Evolutionary conservation across 92 coral and sea anemone genomes (phyloP), one percentile per base, ranked within the genome.

Genomic region (Epizoanthus rinbou): DNA sequence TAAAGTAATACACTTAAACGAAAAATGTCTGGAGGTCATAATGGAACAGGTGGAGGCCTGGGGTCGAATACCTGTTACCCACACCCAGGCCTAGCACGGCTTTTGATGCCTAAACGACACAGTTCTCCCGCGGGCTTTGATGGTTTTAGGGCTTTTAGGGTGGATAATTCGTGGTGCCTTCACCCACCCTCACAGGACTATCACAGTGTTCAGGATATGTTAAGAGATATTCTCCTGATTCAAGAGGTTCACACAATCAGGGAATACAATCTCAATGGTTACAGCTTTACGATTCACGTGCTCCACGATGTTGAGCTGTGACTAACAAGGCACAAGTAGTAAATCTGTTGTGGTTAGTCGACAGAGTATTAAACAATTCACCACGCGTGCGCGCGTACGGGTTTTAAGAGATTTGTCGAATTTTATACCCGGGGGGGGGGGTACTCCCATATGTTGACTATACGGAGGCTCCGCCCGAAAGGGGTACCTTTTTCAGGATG

Each of bases 211-310:
- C 76, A 71, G 57, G 76, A 71, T 45, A 71, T 71, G 76, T 15
- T 71, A 14, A n/a, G 37, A 47, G 76, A 88, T 35, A 84, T 88
- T 50, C 75, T 88, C 5, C 83, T 76, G 53, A 82, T 76, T 2
- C 91, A 88, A 70, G 85, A 88, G 60, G 85, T 88, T 0, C 84
- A 88, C 39, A 88, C 88, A 3, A 72, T 88, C 31, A 84, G 76
- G 56, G 85, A 84, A 69, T 88, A 88, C 52, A 69, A 56, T 23
- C 24, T 84, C 66, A 76, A 84, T 60, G 91, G 91, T n/a, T 79
- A 84, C 13, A 84, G 80, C 2, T 83, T 83, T 23, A 83, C 85
- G 23, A 80, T 88, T 9, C 91, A 88, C 69, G 91, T 88, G 43
- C 69, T 88, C 0, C 87, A 88, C 18, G 91, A 88, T 78, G 84